phyloP scores from a whole-genome alignment of 2,888 invertebrate species.

The Caenorhabditis panamensis region DNA sequence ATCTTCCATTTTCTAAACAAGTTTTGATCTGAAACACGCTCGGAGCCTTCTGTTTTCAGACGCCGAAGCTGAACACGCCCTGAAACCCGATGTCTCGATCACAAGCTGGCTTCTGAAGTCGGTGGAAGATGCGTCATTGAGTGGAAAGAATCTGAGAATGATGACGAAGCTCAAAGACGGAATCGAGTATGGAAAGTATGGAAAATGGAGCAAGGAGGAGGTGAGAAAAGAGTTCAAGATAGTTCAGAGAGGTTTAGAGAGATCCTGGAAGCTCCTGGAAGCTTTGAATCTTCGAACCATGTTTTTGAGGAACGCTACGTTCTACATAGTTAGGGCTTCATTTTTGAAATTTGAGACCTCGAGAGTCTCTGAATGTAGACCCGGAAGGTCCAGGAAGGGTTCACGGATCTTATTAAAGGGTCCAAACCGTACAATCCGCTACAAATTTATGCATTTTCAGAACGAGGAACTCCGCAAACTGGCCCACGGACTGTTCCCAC shows the following conservation, averaged over 20 bases:
- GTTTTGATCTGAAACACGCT: too few species aligned
- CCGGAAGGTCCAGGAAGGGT: too few species aligned
- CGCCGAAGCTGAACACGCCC: slow-evolving; percentile 56
- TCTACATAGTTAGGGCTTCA: too few species aligned
- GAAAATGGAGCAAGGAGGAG: slow-evolving; percentile 72
- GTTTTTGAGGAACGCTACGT: too few species aligned
- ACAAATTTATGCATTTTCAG: slow-evolving; percentile 19
- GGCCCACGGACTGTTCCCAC: slow-evolving; percentile 64
- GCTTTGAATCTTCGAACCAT: too few species aligned
- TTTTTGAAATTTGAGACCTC: too few species aligned
- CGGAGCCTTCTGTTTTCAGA: slow-evolving; percentile 51
- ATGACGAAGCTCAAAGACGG: slow-evolving; percentile 69
- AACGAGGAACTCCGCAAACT: slow-evolving; percentile 47
- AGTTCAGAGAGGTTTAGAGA: too few species aligned
- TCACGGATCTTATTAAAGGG: too few species aligned
- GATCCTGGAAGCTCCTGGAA: not conserved
- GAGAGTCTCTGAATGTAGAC: too few species aligned
- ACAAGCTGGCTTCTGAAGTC: slow-evolving; percentile 69
- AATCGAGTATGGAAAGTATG: slow-evolving; percentile 70
- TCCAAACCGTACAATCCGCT: too few species aligned
- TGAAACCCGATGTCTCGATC: slow-evolving; percentile 47
- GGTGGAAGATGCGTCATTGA: slow-evolving; percentile 60
- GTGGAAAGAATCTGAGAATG: slow-evolving; percentile 61
- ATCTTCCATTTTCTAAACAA: too few species aligned
- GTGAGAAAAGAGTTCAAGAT: too few species aligned